These are phyloP conservation scores for Phodopus roborovskii DNA, from an alignment of 2,113 vertebrate species.

Conservation along the genomic window DNA sequence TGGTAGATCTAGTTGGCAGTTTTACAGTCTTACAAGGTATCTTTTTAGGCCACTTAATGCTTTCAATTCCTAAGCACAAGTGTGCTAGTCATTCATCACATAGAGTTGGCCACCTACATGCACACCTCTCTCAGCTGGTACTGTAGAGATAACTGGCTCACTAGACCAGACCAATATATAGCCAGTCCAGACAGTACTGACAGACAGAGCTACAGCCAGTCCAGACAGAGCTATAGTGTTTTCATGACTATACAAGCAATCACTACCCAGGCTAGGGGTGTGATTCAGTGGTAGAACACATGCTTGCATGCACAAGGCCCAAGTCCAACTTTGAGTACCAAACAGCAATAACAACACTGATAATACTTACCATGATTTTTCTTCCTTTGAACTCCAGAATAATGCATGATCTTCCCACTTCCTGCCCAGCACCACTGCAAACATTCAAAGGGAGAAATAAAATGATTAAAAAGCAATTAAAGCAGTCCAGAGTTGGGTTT, in stretches of 20 bases:
- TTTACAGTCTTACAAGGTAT: background rate
- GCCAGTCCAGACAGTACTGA: background rate
- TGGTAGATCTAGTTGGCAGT: background rate
- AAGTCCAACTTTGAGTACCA: background rate
- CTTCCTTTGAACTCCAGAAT: constrained; percentile 99
- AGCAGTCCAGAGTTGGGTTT: background rate
- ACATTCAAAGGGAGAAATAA: constrained; percentile 52
- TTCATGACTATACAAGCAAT: background rate
- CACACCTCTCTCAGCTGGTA: background rate
- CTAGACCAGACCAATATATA: background rate
- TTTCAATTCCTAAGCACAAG: background rate
- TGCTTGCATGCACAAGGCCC: background rate
- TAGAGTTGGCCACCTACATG: background rate
- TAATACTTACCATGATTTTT: constrained; percentile 95
- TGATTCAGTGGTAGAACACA: background rate
- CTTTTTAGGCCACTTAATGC: background rate
- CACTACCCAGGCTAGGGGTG: background rate
- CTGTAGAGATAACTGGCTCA: background rate
- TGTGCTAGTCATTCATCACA: background rate
- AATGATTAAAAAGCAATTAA: constrained; percentile 25
- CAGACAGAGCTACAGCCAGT: background rate
- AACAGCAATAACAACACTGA: background rate
- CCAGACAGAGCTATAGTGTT: background rate
- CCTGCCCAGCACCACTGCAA: constrained; percentile 96
- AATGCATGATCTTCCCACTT: constrained; percentile 98